Conservation (phyloP, 2,888 invertebrate genomes). For the Chaetogeoica ovagalla region DNA sequence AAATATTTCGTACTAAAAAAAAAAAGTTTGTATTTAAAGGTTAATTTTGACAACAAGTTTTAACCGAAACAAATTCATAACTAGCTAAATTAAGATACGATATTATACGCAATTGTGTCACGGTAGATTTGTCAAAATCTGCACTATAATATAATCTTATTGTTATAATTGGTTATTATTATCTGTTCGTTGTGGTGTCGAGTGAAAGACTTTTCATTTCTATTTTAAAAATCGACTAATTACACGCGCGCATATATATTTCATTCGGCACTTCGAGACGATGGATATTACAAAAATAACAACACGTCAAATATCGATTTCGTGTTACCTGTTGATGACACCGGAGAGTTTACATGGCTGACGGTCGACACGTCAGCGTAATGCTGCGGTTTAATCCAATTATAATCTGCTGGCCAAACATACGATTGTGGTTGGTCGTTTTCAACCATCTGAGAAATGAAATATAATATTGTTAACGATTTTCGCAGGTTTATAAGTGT, state of each 20-base stretch:
- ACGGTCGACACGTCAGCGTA: constrained; percentile 27
- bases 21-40: not conserved
- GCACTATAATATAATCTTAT: too few relatives aligned
- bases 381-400: constrained; percentile 55
- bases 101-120: not conserved
- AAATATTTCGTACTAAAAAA: not conserved
- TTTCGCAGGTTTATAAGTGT: too few relatives aligned
- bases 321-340: constrained; percentile 37
- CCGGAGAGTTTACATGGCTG: constrained; percentile 29
- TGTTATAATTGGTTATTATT: constrained; percentile 30
- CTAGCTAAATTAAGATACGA: not conserved
- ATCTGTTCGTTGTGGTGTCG: constrained; percentile 13
- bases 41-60: not conserved
- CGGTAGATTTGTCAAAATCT: constrained; percentile 29
- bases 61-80: not conserved
- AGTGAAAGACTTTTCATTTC: constrained; percentile 35
- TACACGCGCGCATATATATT: too few relatives aligned
- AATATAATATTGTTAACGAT: not conserved
- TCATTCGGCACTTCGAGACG: not conserved
- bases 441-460: constrained; percentile 28
- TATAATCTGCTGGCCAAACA: constrained; percentile 57
- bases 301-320: not conserved
- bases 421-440: constrained; percentile 52
- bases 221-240: not conserved
- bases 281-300: too few relatives aligned